Conservation (phyloP, 2,113 vertebrate species). For the Prochilodus magdalenae region DNA sequence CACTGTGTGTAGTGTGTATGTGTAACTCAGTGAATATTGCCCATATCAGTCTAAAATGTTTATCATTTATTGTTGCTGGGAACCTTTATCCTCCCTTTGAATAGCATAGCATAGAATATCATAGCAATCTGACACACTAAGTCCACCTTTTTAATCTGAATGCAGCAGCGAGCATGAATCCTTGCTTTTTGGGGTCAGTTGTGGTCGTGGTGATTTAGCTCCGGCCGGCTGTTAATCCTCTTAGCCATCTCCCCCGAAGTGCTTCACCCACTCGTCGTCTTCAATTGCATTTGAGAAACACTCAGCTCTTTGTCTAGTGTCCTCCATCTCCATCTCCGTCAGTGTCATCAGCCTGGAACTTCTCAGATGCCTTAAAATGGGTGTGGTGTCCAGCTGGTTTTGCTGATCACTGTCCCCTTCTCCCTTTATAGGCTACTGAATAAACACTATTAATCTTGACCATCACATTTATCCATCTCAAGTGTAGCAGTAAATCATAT, state of each 20-base stretch:
- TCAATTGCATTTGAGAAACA: neutral
- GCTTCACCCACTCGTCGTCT: neutral
- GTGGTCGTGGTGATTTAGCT: conserved; percentile 36
- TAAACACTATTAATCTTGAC: neutral
- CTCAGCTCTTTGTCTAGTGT: neutral
- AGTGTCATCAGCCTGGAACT: neutral
- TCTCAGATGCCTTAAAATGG: neutral
- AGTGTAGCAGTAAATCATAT: too few relatives aligned
- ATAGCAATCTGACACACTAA: too few relatives aligned
- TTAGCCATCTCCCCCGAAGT: conserved; percentile 25
- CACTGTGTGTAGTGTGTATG: too few relatives aligned
- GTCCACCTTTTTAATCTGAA: neutral
- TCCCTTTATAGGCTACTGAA: neutral
- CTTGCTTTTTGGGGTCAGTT: conserved; percentile 33
- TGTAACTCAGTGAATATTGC: too few relatives aligned
- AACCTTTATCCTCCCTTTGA: too few relatives aligned
- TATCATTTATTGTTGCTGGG: too few relatives aligned
- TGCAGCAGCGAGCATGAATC: neutral
- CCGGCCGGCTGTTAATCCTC: conserved; percentile 34
- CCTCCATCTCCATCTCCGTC: neutral
- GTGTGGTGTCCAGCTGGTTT: neutral
- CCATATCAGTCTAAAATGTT: too few relatives aligned
- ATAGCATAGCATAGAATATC: too few relatives aligned
- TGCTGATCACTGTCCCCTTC: neutral
- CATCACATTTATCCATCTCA: neutral